phyloP scores from a whole-genome alignment of 2,888 invertebrate species.

The Melikaiella ostensackeni region DNA sequence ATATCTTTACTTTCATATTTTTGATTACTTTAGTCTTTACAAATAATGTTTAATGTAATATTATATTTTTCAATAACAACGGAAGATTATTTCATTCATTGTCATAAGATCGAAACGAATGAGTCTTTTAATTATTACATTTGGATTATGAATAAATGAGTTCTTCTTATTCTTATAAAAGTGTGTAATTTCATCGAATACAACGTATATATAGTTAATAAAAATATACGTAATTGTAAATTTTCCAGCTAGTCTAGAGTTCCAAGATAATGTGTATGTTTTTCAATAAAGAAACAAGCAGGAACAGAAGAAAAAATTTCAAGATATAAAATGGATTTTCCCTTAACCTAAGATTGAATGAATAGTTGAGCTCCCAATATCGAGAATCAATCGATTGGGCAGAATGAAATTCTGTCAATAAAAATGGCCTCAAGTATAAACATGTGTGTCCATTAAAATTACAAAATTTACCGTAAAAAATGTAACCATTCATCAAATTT shows the following conservation, averaged over 20 bases:
- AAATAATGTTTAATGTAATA: background rate
- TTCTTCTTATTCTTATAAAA: constrained; percentile 25
- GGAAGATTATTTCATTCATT: background rate
- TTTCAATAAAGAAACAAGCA: constrained; percentile 30
- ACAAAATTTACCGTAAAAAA: background rate
- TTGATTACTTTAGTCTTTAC: background rate
- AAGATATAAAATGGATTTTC: background rate
- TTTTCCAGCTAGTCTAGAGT: constrained; percentile 16
- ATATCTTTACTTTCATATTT: background rate
- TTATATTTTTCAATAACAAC: background rate
- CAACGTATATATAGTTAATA: constrained; percentile 14
- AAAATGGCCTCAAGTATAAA: background rate
- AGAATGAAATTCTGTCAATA: background rate
- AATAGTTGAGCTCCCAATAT: background rate
- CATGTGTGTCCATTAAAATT: background rate
- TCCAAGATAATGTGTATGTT: constrained; percentile 31
- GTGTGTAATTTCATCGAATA: constrained; percentile 23
- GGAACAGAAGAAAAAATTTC: background rate
- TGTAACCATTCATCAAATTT: background rate
- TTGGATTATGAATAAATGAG: constrained; percentile 22
- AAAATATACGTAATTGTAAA: constrained; percentile 33
- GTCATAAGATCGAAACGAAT: background rate
- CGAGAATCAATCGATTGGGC: background rate
- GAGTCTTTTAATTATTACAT: background rate
- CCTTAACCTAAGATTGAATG: background rate